Conservation (phyloP, 2,113 vertebrate genomes). For the Pseudolaguvia tuberculata region DNA sequence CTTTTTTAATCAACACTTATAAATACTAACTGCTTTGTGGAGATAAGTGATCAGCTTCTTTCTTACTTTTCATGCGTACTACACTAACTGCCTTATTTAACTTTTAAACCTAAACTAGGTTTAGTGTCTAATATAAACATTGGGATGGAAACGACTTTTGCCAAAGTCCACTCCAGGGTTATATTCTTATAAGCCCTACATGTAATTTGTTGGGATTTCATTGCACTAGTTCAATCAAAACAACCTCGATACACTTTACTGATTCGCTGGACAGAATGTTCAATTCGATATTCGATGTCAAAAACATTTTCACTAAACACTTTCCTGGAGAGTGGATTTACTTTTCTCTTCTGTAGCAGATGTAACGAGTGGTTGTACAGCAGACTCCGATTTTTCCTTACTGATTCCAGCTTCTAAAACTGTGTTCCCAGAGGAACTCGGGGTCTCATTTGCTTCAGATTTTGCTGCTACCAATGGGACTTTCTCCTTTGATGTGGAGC, state of each 20-base stretch:
- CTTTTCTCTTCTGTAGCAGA: slow-evolving; percentile 21
- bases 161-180: background rate
- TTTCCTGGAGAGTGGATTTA: slow-evolving; percentile 15
- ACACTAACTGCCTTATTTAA: background rate
- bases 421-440: background rate
- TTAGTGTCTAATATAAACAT: background rate
- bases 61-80: background rate
- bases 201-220: slow-evolving; percentile 14
- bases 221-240: slow-evolving; percentile 34
- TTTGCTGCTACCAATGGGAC: slow-evolving; percentile 60
- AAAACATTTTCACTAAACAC: background rate
- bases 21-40: background rate
- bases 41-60: too few species aligned
- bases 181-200: slow-evolving; percentile 8
- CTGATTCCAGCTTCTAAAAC: slow-evolving; percentile 46
- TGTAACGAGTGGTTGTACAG: slow-evolving; percentile 46
- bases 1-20: background rate
- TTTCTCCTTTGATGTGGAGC: slow-evolving; percentile 64
- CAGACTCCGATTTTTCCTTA: slow-evolving; percentile 46
- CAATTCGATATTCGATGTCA: background rate
- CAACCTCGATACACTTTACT: background rate
- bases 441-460: slow-evolving; percentile 10
- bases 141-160: background rate
- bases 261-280: background rate
- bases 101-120: background rate